phyloP scores from a whole-genome alignment of 2,797 vertebrate species.

The Artibeus jamaicensis region DNA sequence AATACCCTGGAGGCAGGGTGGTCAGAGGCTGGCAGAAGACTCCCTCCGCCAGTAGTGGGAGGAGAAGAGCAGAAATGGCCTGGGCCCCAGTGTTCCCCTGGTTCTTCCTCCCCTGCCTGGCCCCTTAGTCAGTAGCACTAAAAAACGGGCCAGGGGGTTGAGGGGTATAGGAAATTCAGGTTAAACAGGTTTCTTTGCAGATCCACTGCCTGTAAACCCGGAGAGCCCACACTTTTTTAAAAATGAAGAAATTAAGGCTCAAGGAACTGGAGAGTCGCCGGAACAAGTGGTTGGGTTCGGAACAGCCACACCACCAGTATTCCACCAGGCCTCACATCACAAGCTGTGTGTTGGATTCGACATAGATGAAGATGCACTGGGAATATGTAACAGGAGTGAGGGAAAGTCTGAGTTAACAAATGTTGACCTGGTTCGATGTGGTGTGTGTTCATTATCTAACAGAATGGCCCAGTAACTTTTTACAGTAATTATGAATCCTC shows the following conservation, averaged over 20 bases:
- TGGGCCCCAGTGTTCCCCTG: neutral
- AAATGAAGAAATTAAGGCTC: slow-evolving; percentile 88
- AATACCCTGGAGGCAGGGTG: neutral
- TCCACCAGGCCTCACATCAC: slow-evolving; percentile 96
- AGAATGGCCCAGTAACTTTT: slow-evolving; percentile 90
- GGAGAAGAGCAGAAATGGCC: neutral
- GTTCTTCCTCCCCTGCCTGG: neutral
- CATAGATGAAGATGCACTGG: slow-evolving; percentile 92
- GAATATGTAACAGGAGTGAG: slow-evolving; percentile 90
- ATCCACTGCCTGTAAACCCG: neutral
- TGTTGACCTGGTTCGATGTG: slow-evolving; percentile 91
- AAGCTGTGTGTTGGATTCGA: slow-evolving; percentile 95
- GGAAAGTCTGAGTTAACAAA: slow-evolving; percentile 94
- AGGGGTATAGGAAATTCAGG: neutral
- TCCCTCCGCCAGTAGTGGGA: neutral
- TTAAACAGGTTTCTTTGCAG: neutral
- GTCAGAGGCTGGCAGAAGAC: too few species aligned
- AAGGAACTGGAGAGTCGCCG: slow-evolving; percentile 93
- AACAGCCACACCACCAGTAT: slow-evolving; percentile 94
- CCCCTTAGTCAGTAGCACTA: neutral
- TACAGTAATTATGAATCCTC: slow-evolving; percentile 98
- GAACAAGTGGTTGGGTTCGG: slow-evolving; percentile 94
- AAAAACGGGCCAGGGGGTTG: neutral
- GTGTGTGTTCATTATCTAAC: slow-evolving; percentile 87
- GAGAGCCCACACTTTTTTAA: neutral